Base-by-base conservation (phyloP, 2,888 invertebrate species). In the Belgica antarctica region DNA sequence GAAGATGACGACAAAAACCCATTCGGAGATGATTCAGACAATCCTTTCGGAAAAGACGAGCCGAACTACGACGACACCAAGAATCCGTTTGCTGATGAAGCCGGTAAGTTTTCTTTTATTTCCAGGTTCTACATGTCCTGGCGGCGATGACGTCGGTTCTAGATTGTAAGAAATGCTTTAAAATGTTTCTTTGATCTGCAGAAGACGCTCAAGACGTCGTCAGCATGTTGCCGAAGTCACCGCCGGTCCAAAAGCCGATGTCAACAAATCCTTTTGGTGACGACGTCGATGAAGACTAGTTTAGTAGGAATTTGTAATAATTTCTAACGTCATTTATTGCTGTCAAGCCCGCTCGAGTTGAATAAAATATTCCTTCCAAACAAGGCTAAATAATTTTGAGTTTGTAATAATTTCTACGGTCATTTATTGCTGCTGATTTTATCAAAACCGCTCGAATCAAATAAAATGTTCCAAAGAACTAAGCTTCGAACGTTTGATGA, bases 1-100 rank as follows among this genome's bases (percentile, higher is more conserved):
- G 81, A 79, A 10, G 72, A 73, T 17, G 80, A 73, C 0, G 86
- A 87, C 73, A 86, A 85, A 74, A 88, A 89, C 78, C 88, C 89
- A 0, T 89, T 89, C 75, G 83, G 81, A 36, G 72, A 73, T 17
- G 80, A 73, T 0, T 86, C 86, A 73, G 86, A 85, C 74, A 88
- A 89, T 78, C 88, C 89, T 0, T 89, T 89, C 75, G 83, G 81
- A 36, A 62, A 34, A 63, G 62, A 71, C 59, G 66, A 27, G 46
- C 7, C 10, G 10, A 12, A 22, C 10, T 57, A 57, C 36, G 61
- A 70, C 19, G 68, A 69, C 1, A 12, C 31, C 7, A 24, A 41
- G n/a, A 70, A 70, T 70, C 70, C 69, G n/a, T 61, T 71, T 27
- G 36, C 36, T 69, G 52, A 52, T 47, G 63, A 62, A 36, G 22